Evolutionary conservation across 1,140 invertebrate genomes (phyloP).

Genomic region (Drepana arcuata): DNA sequence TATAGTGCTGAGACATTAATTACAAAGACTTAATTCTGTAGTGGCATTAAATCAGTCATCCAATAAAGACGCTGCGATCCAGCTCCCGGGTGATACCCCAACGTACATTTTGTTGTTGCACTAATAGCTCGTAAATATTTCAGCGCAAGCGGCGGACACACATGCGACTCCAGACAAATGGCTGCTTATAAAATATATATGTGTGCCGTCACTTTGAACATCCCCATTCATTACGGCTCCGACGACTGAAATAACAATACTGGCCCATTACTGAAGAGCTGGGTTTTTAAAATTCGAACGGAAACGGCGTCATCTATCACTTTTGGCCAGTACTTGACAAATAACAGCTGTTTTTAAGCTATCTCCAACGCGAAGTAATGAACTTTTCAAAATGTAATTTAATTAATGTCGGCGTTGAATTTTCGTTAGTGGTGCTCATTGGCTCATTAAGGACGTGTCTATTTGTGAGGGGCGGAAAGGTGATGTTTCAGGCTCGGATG

Average conservation of each 20-base stretch:
- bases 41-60: slow-evolving; percentile 48
- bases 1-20: slow-evolving; percentile 9
- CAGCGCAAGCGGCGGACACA: slow-evolving; percentile 43
- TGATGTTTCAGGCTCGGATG: slow-evolving; percentile 3
- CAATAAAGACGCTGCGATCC: slow-evolving; percentile 31
- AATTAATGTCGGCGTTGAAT: slow-evolving; percentile 5
- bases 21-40: slow-evolving; percentile 26
- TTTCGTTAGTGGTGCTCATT: slow-evolving; percentile 4
- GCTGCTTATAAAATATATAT: slow-evolving; percentile 56
- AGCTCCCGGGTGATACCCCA: slow-evolving; percentile 29
- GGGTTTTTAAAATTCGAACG: slow-evolving; percentile 44
- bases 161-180: slow-evolving; percentile 59
- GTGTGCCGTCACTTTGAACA: slow-evolving; percentile 50
- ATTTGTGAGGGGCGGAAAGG: slow-evolving; percentile 1
- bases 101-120: slow-evolving; percentile 49
- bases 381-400: slow-evolving; percentile 9
- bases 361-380: slow-evolving; percentile 10
- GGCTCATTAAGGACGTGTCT: slow-evolving; percentile 5
- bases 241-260: slow-evolving; percentile 66
- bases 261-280: slow-evolving; percentile 26
- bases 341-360: slow-evolving; percentile 24
- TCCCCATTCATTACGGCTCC: slow-evolving; percentile 52
- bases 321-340: slow-evolving; percentile 32
- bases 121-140: slow-evolving; percentile 69
- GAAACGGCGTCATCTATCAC: slow-evolving; percentile 41